Conservation (phyloP, 2,888 invertebrate species). For the Cinara cedri region DNA sequence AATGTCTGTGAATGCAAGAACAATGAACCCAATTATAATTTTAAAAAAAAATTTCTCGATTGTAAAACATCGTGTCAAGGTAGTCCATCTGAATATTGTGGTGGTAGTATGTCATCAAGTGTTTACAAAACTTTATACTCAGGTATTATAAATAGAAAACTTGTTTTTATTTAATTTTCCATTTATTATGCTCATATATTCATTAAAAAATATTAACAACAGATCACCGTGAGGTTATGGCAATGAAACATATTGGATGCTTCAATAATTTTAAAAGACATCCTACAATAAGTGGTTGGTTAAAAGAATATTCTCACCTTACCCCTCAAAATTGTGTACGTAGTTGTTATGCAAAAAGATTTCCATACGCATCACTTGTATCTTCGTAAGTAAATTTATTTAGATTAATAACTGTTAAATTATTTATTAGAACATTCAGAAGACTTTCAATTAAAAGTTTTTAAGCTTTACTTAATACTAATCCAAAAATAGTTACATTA, state of each 20-base stretch:
- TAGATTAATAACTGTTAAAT: neutral
- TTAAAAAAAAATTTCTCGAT: slow-evolving; percentile 20
- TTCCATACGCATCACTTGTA: slow-evolving; percentile 18
- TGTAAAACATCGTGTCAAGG: slow-evolving; percentile 30
- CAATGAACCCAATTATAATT: slow-evolving; percentile 14
- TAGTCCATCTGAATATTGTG: slow-evolving; percentile 48
- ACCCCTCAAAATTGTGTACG: slow-evolving; percentile 3
- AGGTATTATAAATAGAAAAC: slow-evolving; percentile 10
- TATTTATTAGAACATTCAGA: no score
- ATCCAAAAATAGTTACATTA: no score
- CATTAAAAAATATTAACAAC: neutral
- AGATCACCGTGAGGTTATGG: slow-evolving; percentile 16
- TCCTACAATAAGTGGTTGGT: slow-evolving; percentile 45
- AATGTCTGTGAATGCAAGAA: slow-evolving; percentile 40
- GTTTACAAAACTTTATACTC: slow-evolving; percentile 40
- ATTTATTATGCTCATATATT: neutral
- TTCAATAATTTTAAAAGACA: slow-evolving; percentile 42
- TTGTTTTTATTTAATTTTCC: no score
- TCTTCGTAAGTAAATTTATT: neutral
- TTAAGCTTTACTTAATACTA: no score
- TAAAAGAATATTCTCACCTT: neutral
- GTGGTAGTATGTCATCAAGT: slow-evolving; percentile 26
- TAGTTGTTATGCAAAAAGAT: slow-evolving; percentile 7
- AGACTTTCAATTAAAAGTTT: no score
- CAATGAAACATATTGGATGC: slow-evolving; percentile 27